A percentile compares a stretch with the other conserved stretches of the same genome.
These are phyloP conservation scores for Vulpes lagopus DNA, from an alignment of 2,113 vertebrate genomes.

Conservation along the genomic window DNA sequence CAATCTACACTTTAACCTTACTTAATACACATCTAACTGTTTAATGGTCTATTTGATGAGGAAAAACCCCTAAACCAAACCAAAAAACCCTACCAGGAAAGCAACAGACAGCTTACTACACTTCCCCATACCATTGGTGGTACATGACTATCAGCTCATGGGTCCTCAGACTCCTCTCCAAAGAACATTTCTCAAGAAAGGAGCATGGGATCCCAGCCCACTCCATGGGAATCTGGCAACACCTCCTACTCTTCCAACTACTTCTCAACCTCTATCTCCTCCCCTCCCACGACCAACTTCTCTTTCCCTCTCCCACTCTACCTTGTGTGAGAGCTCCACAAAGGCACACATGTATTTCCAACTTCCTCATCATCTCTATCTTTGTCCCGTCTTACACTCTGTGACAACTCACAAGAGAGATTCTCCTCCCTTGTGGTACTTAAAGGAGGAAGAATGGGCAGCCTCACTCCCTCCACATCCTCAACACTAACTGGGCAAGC, in stretches of 20 bases:
- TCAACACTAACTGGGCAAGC: background rate
- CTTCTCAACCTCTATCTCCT: background rate
- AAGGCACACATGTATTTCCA: accelerated
- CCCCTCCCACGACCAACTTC: background rate
- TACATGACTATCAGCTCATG: background rate
- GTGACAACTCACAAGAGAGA: background rate
- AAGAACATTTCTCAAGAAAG: background rate
- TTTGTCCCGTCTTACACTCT: background rate
- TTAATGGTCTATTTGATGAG: background rate
- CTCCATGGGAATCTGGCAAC: too few species aligned
- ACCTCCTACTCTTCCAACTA: too few species aligned
- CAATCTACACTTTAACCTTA: background rate
- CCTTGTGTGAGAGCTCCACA: background rate
- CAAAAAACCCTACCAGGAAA: background rate
- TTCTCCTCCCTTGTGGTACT: background rate
- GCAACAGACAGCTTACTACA: background rate
- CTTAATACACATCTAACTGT: background rate
- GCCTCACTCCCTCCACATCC: background rate
- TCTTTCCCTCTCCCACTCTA: background rate
- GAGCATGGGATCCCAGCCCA: background rate
- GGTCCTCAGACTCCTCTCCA: background rate
- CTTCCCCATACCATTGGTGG: accelerated
- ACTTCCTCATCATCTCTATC: background rate
- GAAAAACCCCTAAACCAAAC: background rate
- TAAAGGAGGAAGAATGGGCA: background rate